Conservation (phyloP, 2,113 vertebrate genomes). For the Acrocephalus kingi region DNA sequence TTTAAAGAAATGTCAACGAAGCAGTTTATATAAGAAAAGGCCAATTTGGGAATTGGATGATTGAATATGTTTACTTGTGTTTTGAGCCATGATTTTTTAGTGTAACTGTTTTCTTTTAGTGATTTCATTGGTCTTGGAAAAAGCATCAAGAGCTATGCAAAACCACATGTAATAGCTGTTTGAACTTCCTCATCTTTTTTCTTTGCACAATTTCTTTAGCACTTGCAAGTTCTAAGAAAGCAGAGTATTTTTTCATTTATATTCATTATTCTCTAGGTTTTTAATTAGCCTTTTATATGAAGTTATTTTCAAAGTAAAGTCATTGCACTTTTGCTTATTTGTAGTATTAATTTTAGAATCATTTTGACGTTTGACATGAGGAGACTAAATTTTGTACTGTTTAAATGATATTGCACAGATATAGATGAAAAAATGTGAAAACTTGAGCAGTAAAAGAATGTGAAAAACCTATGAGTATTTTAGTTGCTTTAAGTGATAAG, state of each 20-base stretch:
- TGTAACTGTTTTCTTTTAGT: background rate
- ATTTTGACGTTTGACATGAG: background rate
- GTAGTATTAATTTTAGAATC: background rate
- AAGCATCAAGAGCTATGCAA: background rate
- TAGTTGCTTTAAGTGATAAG: background rate
- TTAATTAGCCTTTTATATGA: background rate
- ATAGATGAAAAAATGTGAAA: background rate
- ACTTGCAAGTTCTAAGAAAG: background rate
- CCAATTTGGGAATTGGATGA: background rate
- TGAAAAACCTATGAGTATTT: background rate
- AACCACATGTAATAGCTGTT: background rate
- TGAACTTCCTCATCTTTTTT: background rate
- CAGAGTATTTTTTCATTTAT: background rate
- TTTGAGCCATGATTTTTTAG: background rate
- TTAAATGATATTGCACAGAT: background rate
- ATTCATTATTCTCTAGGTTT: background rate
- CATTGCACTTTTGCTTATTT: background rate
- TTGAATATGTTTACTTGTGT: background rate
- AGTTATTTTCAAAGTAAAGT: slow-evolving; percentile 2
- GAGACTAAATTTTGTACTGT: background rate
- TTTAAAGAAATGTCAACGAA: background rate
- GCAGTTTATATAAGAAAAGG: background rate
- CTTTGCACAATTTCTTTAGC: background rate
- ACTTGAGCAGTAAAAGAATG: background rate
- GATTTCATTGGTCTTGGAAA: background rate